A percentile compares a stretch with the other conserved stretches of the same genome.
Evolutionary conservation across 1,140 invertebrate species (phyloP).

Genomic region (Apis dorsata): DNA sequence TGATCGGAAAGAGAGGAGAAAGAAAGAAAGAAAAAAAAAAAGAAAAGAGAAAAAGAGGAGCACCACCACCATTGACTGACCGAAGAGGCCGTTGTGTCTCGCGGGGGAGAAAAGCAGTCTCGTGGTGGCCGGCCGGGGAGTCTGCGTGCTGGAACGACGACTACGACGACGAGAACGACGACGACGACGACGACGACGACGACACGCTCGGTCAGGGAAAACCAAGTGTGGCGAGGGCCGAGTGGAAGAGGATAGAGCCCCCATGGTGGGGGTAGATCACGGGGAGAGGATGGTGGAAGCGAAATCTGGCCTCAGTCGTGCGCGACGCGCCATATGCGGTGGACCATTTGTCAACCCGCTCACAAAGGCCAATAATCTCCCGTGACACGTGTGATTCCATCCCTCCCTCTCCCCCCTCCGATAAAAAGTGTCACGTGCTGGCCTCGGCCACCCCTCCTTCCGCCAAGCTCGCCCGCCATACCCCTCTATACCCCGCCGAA

Average conservation of each 20-base stretch:
- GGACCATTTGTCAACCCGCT: conserved; percentile 71
- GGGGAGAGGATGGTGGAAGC: conserved; percentile 67
- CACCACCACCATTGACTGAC: not conserved
- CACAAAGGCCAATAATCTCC: conserved; percentile 71
- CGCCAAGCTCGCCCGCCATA: not conserved
- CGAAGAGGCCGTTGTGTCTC: conserved; percentile 1
- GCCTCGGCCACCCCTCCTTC: not conserved
- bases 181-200: not conserved
- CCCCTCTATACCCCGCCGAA: not conserved
- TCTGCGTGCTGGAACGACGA: conserved; percentile 54
- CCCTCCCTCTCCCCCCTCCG: not conserved
- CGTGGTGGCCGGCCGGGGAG: conserved; percentile 31
- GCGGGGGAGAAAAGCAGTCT: not conserved
- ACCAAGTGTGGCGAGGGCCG: not conserved
- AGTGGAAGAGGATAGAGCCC: conserved; percentile 28
- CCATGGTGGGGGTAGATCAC: conserved; percentile 29
- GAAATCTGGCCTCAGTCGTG: conserved; percentile 72
- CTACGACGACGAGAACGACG: not conserved
- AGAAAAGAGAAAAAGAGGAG: conserved; percentile 27
- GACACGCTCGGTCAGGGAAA: conserved; percentile 5
- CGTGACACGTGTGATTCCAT: conserved; percentile 70
- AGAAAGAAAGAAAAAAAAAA: too few species aligned
- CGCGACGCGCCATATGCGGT: conserved; percentile 76
- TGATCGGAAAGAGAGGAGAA: conserved; percentile 1
- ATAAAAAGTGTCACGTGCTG: conserved; percentile 71